Base-by-base conservation (phyloP, 1,140 invertebrate species). In the Prorops nasuta region DNA sequence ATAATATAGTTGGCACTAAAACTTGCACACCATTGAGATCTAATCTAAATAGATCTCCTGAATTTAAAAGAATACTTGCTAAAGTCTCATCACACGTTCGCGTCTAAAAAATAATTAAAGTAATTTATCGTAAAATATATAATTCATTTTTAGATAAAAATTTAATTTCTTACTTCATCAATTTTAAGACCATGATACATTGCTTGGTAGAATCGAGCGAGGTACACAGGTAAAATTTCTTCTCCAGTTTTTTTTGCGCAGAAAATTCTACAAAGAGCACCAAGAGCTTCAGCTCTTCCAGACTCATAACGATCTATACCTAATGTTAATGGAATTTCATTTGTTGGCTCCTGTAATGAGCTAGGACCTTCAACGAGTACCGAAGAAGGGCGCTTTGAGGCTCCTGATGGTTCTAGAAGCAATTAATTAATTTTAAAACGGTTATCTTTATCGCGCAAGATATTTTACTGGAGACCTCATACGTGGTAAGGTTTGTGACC, bases 201-300 rank as follows among this genome's bases (percentile, higher is more conserved):
- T 8, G 92, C 90, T 61, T 94, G 84, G 76, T 98, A 98, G 77
- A 98, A 98, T 51, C 96, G 81, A 0, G 96, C 91, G 56, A 98
- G 81, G 77, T 99, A 99, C 2, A 94, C 87, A 2, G 94, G 91
- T 14, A 96, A 78, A 52, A 99, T 94, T 66, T 94, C 88, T 79
- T 99, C 97, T 22, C 91, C 91, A 12, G 94, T 95, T 76, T 95
- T 95, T 72, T 98, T 97, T 0, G 95, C 88, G 74, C 94, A 98
- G 66, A 99, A 91, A 62, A 99, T 94, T 63, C 95, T 82, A 76
- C 94, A 98, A 3, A 99, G 76, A 4, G 95, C 88, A 1, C 94
- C 96, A 55, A 98, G 83, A 2, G 97, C 96, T 78, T 98, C 95
- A 0, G 97, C 96, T 58, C 92, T 81, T 2, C 97, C 97, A 57